These are phyloP conservation scores for Onychostoma macrolepis DNA, from an alignment of 2,113 vertebrate species.

Conservation along the genomic window DNA sequence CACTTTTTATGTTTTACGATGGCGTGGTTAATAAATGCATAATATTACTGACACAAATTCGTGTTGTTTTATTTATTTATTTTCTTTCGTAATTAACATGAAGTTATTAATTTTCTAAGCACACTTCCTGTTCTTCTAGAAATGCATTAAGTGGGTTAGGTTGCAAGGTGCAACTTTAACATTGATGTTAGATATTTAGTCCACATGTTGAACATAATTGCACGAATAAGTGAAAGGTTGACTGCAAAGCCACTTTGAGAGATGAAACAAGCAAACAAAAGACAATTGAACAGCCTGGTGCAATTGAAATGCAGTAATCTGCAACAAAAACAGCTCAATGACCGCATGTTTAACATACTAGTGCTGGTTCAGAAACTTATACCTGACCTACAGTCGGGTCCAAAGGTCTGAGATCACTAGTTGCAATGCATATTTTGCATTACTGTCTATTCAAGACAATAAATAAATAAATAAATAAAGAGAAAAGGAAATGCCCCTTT, in stretches of 20 bases:
- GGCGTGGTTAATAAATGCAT: constrained; percentile 29
- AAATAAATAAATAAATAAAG: no score
- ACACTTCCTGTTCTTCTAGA: constrained; percentile 4
- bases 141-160: background rate
- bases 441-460: background rate
- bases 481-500: no score
- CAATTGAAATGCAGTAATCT: constrained; percentile 10
- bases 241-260: background rate
- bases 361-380: background rate
- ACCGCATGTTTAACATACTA: background rate
- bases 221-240: background rate
- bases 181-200: background rate
- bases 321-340: background rate
- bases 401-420: background rate
- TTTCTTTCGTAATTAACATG: background rate
- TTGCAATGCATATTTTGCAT: background rate
- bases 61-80: background rate
- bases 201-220: background rate
- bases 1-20: background rate
- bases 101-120: background rate
- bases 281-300: constrained; percentile 32
- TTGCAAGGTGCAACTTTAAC: background rate
- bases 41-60: constrained; percentile 14
- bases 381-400: background rate
- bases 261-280: constrained; percentile 11